These are phyloP conservation scores for Dysmachus trigonus DNA, from an alignment of 2,888 invertebrate genomes.

Conservation along the genomic window DNA sequence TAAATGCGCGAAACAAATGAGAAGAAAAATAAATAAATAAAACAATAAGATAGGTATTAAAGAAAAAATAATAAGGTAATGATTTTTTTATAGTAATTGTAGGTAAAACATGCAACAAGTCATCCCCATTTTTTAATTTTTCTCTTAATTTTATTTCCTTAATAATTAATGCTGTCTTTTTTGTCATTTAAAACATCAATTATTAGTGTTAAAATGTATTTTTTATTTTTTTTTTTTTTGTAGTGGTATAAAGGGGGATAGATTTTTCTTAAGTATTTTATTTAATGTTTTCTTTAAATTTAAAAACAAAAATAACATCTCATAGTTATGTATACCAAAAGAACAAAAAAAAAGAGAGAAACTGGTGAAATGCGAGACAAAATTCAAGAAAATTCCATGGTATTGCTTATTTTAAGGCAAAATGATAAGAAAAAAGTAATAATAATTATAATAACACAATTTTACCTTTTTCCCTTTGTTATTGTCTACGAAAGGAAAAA, in stretches of 20 bases:
- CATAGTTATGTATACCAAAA: not conserved
- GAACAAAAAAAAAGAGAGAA: not conserved
- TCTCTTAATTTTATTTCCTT: not conserved
- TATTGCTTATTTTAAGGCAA: not conserved
- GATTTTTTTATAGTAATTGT: not conserved
- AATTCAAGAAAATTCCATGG: not conserved
- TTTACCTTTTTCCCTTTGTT: not conserved
- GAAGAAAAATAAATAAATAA: not conserved
- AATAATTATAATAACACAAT: not conserved
- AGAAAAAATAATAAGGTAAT: not conserved
- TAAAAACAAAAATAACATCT: not conserved
- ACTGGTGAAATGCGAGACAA: not conserved
- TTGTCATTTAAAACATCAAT: not conserved
- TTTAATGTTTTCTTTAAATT: not conserved
- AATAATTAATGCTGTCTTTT: not conserved
- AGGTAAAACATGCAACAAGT: not conserved
- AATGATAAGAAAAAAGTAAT: not conserved
- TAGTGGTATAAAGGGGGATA: not conserved
- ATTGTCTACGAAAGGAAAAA: not conserved
- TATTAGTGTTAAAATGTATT: not conserved
- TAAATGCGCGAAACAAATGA: not conserved
- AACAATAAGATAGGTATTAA: slow-evolving; percentile 7
- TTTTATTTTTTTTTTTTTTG: not conserved
- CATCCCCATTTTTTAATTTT: not conserved
- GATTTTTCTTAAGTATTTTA: not conserved